Conservation (phyloP, 2,113 vertebrate species). For the Dasyornis broadbenti region DNA sequence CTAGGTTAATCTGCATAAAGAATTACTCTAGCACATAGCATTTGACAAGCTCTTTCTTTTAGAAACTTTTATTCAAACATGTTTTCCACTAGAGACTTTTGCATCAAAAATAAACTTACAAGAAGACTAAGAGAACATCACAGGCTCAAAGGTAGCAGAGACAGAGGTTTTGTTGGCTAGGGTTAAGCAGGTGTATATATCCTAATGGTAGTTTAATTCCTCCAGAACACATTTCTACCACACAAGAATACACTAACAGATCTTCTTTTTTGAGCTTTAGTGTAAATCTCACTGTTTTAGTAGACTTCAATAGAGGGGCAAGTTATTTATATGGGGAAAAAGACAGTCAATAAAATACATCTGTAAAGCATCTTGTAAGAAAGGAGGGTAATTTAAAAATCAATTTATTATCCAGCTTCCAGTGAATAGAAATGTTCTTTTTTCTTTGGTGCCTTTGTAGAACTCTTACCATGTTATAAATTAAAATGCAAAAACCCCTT, state of each 20-base stretch:
- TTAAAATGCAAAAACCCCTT: background rate
- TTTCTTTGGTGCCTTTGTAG: background rate
- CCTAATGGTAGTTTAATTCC: background rate
- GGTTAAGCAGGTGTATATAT: background rate
- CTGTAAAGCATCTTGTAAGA: background rate
- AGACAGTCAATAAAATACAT: background rate
- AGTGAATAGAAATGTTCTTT: background rate
- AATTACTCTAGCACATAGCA: background rate
- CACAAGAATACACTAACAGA: background rate
- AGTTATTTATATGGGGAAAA: background rate
- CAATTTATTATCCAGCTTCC: background rate
- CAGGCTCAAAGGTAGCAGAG: background rate
- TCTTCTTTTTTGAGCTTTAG: background rate
- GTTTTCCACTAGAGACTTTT: background rate
- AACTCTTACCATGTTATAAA: background rate
- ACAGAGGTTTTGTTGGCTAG: background rate
- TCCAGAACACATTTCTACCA: background rate
- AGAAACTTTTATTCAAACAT: background rate
- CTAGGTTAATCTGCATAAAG: background rate
- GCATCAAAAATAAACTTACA: background rate
- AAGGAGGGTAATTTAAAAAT: conserved; percentile 4
- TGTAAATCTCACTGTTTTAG: background rate
- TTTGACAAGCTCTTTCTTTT: background rate
- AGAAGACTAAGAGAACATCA: background rate
- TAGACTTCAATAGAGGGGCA: background rate